These are phyloP conservation scores for Girardinus metallicus DNA, from an alignment of 2,797 vertebrate genomes.

Conservation along the genomic window DNA sequence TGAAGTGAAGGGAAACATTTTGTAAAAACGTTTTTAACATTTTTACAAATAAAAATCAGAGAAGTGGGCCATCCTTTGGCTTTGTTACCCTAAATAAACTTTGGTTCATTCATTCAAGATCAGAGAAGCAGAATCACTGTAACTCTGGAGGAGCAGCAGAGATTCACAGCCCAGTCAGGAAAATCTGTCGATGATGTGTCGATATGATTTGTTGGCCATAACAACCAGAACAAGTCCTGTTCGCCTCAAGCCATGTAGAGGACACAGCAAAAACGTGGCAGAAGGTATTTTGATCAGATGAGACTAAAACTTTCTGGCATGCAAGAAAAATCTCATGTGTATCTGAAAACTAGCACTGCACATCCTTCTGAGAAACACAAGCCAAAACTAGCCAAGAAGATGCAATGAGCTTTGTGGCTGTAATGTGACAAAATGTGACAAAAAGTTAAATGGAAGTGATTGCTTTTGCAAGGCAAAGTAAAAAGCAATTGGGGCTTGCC, in stretches of 20 bases:
- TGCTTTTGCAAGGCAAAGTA: background rate
- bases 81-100: background rate
- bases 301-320: background rate
- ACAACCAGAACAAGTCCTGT: background rate
- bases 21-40: background rate
- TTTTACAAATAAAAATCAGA: background rate
- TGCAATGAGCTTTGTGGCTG: background rate
- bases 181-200: background rate
- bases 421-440: background rate
- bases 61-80: background rate
- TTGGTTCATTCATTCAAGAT: background rate
- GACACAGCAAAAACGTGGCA: background rate
- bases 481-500: constrained; percentile 43
- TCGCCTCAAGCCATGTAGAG: background rate
- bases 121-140: background rate
- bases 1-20: background rate
- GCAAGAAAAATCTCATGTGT: background rate
- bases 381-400: background rate
- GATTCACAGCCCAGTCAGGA: background rate
- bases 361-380: background rate
- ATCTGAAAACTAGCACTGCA: background rate
- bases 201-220: background rate
- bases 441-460: background rate
- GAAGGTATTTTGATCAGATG: background rate
- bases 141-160: background rate